Conservation (phyloP, 2,113 vertebrate species). For the Cyanistes caeruleus region DNA sequence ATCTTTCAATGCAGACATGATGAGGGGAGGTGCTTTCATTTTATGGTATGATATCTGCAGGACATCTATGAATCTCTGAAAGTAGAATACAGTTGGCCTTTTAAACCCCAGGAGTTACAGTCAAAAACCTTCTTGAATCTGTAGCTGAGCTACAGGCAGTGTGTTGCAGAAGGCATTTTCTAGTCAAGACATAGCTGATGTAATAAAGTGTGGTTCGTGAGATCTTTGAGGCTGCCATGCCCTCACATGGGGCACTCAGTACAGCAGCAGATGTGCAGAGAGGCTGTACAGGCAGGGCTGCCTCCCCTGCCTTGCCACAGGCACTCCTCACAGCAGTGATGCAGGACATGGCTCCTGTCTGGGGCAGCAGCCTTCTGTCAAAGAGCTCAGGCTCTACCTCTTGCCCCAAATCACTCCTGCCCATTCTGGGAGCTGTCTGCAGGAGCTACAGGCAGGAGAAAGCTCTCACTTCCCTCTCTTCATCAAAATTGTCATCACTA, state of each 20-base stretch:
- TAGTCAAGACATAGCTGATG: background rate
- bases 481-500: background rate
- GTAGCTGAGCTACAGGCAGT: background rate
- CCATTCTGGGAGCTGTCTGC: background rate
- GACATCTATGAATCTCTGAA: background rate
- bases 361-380: background rate
- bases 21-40: background rate
- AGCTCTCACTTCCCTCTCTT: background rate
- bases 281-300: background rate
- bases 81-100: background rate
- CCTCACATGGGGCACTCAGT: background rate
- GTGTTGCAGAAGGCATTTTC: background rate
- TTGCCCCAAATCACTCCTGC: background rate
- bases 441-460: background rate
- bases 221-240: background rate
- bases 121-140: background rate
- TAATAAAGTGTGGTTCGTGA: background rate
- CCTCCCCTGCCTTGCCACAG: accelerated
- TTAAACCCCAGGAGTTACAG: background rate
- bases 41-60: background rate
- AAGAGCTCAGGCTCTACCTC: background rate
- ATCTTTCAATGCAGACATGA: background rate
- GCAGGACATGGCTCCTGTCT: background rate
- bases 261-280: background rate
- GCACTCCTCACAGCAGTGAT: background rate